A percentile compares a stretch with the other conserved stretches of the same genome.
Conservation (phyloP, 2,113 vertebrate genomes). For the Strigops habroptila region DNA sequence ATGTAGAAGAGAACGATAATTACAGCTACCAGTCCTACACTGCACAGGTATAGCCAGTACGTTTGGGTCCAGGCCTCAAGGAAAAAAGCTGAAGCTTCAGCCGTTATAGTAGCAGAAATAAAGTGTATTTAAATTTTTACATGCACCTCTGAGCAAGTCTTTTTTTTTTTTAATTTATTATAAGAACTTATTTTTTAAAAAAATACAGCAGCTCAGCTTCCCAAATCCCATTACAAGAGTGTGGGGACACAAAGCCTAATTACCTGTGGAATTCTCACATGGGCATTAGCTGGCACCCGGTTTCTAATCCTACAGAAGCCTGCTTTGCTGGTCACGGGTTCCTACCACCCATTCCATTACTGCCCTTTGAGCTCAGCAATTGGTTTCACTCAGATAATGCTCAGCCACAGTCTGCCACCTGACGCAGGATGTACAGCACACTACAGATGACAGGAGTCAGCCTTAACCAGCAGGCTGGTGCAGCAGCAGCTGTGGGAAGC, state of each 20-base stretch:
- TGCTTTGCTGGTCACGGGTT: neutral
- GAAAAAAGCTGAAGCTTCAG: constrained; percentile 10
- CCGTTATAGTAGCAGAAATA: constrained; percentile 3
- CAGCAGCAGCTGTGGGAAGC: neutral
- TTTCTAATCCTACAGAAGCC: neutral
- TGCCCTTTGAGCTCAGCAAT: neutral
- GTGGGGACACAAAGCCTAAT: neutral
- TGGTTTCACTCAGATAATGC: neutral
- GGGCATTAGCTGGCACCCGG: neutral
- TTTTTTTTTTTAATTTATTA: neutral
- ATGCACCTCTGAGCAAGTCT: neutral
- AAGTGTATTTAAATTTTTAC: neutral
- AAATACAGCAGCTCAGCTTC: neutral
- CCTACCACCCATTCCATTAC: neutral
- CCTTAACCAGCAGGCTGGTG: neutral
- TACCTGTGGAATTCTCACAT: constrained; percentile 12
- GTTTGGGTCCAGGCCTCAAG: neutral
- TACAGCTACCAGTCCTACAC: neutral
- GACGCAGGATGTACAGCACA: fast-evolving
- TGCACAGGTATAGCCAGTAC: neutral
- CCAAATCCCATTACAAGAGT: neutral
- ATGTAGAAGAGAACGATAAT: neutral
- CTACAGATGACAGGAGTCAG: fast-evolving
- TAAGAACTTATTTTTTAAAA: neutral
- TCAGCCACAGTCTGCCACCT: fast-evolving